Evolutionary conservation across 1,140 invertebrate species (phyloP).

Genomic region (Drosophila santomea): DNA sequence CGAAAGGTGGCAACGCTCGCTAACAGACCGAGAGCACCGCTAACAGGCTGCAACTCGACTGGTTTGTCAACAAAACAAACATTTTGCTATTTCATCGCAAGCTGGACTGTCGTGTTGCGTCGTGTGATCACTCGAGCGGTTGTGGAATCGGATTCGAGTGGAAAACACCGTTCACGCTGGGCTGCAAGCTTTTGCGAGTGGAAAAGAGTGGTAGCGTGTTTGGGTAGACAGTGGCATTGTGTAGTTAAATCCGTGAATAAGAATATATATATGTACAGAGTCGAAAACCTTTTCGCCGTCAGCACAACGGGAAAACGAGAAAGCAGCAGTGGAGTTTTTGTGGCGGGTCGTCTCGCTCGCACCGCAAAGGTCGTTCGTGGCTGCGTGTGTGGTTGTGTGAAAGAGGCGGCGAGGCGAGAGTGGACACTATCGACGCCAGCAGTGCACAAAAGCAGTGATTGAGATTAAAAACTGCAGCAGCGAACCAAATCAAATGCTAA

Average conservation of each 20-base stretch:
- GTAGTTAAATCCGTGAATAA: constrained; percentile 6
- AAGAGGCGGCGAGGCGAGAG: constrained; percentile 2
- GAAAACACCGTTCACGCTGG: constrained; percentile 1
- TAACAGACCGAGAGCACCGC: neutral
- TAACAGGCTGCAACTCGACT: neutral
- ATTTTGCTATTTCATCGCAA: constrained; percentile 4
- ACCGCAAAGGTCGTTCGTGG: constrained; percentile 49
- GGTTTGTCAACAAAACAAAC: constrained; percentile 8
- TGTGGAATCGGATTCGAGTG: neutral
- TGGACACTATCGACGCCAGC: neutral
- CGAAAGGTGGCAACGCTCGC: no score
- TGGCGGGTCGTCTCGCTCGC: constrained; percentile 24
- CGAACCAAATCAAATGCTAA: constrained; percentile 47
- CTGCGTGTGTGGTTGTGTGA: constrained; percentile 21
- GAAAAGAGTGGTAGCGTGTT: constrained; percentile 3
- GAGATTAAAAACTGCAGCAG: constrained; percentile 17
- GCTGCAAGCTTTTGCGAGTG: constrained; percentile 1
- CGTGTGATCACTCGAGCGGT: neutral
- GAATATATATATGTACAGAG: neutral
- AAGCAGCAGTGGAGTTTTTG: constrained; percentile 20
- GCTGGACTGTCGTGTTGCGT: neutral
- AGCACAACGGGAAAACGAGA: constrained; percentile 8
- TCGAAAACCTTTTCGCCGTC: constrained; percentile 15
- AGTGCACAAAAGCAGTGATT: constrained; percentile 19
- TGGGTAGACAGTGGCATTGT: constrained; percentile 4